A percentile compares a stretch with the other conserved stretches of the same genome.
These are phyloP conservation scores for Protonibea diacanthus DNA, from an alignment of 2,797 vertebrate species.

Conservation along the genomic window DNA sequence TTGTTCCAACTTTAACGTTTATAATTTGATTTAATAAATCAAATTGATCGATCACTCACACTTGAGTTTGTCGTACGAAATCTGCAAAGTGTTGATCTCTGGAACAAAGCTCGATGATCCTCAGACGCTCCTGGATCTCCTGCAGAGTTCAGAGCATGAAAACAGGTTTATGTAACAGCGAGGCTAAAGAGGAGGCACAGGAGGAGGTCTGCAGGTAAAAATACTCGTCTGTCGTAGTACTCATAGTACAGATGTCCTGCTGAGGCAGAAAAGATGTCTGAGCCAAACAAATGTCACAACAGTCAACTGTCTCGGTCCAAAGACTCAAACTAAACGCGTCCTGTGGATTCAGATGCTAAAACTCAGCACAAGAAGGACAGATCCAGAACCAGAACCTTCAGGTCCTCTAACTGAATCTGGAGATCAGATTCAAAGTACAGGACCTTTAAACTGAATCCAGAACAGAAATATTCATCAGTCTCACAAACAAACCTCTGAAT, in stretches of 20 bases:
- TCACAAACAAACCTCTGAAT: too few species aligned
- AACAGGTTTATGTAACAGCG: conserved; percentile 41
- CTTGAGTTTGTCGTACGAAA: conserved; percentile 92
- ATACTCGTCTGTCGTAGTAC: not conserved
- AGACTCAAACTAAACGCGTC: conserved; percentile 1
- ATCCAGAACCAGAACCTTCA: too few species aligned
- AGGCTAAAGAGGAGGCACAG: not conserved
- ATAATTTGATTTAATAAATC: not conserved
- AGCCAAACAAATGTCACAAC: conserved; percentile 45
- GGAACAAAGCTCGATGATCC: conserved; percentile 90
- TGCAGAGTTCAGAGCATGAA: conserved; percentile 65
- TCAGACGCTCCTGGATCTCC: conserved; percentile 94
- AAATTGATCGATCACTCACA: conserved; percentile 84
- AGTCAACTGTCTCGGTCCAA: not conserved
- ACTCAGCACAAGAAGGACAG: conserved; percentile 1
- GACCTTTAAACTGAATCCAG: too few species aligned
- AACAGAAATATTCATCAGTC: not conserved
- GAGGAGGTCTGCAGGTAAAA: conserved; percentile 36
- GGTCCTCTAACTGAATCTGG: too few species aligned
- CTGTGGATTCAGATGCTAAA: not conserved
- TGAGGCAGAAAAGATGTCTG: conserved; percentile 28
- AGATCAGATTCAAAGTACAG: too few species aligned
- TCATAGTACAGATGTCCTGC: conserved; percentile 24
- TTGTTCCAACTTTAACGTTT: not conserved
- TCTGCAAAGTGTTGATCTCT: conserved; percentile 91